Evolutionary conservation across 1,140 invertebrate genomes (phyloP), one percentile per base, ranked within the genome.

Genomic region (Anoplophora glabripennis): DNA sequence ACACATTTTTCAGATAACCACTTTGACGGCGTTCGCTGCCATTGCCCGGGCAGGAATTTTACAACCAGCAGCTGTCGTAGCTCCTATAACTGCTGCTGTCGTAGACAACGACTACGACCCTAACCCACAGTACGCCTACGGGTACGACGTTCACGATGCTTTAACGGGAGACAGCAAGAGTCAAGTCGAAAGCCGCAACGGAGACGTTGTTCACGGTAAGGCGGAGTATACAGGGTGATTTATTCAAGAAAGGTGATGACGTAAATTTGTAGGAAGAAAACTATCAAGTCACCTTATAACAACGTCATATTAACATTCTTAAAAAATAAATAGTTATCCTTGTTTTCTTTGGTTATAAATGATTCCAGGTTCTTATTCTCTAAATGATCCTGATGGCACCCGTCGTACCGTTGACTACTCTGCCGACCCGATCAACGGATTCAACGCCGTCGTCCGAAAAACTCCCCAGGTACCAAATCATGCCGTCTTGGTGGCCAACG

Each of bases 341-440:
- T 2, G 21, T 28, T 3, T 51, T 1, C n/a, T n/a, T n/a, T n/a
- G n/a, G n/a, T n/a, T n/a, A n/a, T n/a, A n/a, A n/a, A n/a, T n/a
- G n/a, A n/a, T 54, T 54, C 21, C 18, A 54, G 52, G 52, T 54
- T 40, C 36, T 11, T 56, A 56, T 48, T 56, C 54, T 3, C 54
- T 56, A 9, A 47, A 56, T 14, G 84, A 86, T 59, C 81, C 84
- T 0, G 85, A 86, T 66, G 85, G 84, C 51, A 80, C 80, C 37
- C 79, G 83, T 83, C 55, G 61, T 34, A 81, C 80, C 10, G 84
- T 86, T 0, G 82, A 85, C 61, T 86, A 87, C 71, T 84, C 83
- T 4, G 81, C 82, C 14, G 81, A 83, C 68, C 75, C 79, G 1
- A 61, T 75, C 57, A 77, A 78, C 54, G 78, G 78, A 54, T 79